These are phyloP conservation scores for Porites rus DNA, from an alignment of 92 coral and sea anemone species.

Conservation along the genomic window DNA sequence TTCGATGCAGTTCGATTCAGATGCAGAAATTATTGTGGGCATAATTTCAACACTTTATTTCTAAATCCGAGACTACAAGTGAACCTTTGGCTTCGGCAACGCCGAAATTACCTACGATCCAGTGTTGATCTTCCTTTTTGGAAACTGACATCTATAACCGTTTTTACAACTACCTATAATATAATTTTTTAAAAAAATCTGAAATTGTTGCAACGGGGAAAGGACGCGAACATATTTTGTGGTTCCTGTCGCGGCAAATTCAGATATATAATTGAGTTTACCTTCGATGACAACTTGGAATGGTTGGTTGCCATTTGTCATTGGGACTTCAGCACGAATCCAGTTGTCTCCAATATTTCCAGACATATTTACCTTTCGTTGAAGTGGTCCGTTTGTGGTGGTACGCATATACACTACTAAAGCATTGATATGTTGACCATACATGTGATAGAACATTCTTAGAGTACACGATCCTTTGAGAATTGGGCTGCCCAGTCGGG, in stretches of 20 bases:
- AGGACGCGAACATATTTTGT: no score
- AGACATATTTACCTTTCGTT: slow-evolving; percentile 56
- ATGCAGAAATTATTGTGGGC: no score
- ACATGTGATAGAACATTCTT: slow-evolving; percentile 97
- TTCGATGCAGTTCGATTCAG: no score
- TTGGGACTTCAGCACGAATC: slow-evolving; percentile 63
- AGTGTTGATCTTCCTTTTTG: no score
- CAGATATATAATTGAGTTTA: neutral
- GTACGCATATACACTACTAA: slow-evolving; percentile 86
- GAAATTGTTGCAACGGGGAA: no score
- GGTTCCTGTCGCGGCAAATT: neutral
- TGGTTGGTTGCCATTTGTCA: slow-evolving; percentile 65
- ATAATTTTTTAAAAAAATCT: no score
- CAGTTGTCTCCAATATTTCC: slow-evolving; percentile 94
- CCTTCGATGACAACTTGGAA: slow-evolving; percentile 96
- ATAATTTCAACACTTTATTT: no score
- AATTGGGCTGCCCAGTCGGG: slow-evolving; percentile 87
- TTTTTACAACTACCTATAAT: no score
- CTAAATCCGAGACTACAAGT: no score
- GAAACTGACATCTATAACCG: no score
- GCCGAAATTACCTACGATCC: no score
- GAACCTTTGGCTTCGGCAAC: no score
- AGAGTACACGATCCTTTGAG: slow-evolving; percentile 85
- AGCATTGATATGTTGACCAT: slow-evolving; percentile 81
- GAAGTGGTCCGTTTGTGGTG: slow-evolving; percentile 72